These are phyloP conservation scores for Ips nitidus DNA, from an alignment of 1,140 invertebrate genomes.

Conservation along the genomic window DNA sequence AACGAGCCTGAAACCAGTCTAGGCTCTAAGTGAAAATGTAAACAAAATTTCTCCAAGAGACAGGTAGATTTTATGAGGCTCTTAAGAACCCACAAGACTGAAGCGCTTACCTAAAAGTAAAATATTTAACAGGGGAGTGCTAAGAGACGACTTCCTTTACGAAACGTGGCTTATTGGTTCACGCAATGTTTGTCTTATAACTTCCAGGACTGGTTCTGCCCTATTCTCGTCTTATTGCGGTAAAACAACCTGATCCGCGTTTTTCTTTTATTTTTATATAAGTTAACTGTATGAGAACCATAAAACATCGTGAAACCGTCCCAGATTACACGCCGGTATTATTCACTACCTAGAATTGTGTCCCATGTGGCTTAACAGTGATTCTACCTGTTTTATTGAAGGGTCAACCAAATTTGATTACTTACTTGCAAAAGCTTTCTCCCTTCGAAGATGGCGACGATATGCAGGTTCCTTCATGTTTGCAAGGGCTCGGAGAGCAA, in stretches of 20 bases:
- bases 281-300: neutral
- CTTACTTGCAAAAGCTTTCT: slow-evolving; percentile 86
- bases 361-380: no score
- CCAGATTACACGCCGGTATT: slow-evolving; percentile 5
- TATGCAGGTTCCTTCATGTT: slow-evolving; percentile 76
- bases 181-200: slow-evolving; percentile 14
- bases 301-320: neutral
- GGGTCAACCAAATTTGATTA: slow-evolving; percentile 44
- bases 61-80: slow-evolving; percentile 25
- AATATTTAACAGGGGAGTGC: slow-evolving; percentile 24
- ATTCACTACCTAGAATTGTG: slow-evolving; percentile 17
- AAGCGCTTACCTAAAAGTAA: slow-evolving; percentile 13
- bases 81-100: slow-evolving; percentile 1
- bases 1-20: no score
- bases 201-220: slow-evolving; percentile 12
- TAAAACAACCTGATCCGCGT: neutral
- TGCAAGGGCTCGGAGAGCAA: slow-evolving; percentile 84
- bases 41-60: slow-evolving; percentile 10
- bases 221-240: neutral
- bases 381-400: no score
- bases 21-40: slow-evolving; percentile 13
- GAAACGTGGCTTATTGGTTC: slow-evolving; percentile 14
- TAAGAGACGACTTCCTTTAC: slow-evolving; percentile 27
- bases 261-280: neutral
- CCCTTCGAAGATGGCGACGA: slow-evolving; percentile 64